Base-by-base conservation (phyloP, 2,888 invertebrate genomes). In the Muscina levida region DNA sequence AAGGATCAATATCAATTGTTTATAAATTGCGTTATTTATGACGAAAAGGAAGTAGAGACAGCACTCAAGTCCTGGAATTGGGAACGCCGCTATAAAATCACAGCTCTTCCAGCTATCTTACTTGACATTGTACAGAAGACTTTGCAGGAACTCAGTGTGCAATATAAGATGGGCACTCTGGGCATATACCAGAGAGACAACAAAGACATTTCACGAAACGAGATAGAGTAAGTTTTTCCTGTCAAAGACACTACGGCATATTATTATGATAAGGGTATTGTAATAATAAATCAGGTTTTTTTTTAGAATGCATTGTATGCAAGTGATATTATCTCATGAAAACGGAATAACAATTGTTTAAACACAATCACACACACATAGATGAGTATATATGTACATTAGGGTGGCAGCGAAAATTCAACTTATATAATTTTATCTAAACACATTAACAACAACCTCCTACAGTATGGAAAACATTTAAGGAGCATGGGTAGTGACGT, bases 1-100 rank as follows among this genome's bases (percentile, higher is more conserved):
- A 26, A 88, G 88, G 87, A 88, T 72, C 83, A 85, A 44, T 86
- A 86, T 82, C 86, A 87, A 56, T 59, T 87, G 17, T 85, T 87
- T 75, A 53, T 88, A 1, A 86, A 86, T 65, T 82, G 83, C 3
- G 70, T 86, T 19, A 42, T 51, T 4, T 66, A 74, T 1, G 46
- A 72, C 4, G 65, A 53, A 8, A 83, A 83, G 24, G 83, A 83
- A 17, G 82, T 84, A 19, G 72, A 83, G n/a, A 57, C 85, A 13
- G 82, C 70, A 70, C 77, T 75, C 48, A 85, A 85, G 13, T 77
- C 87, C 15, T 81, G 86, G 48, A 85, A 88, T 68, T 88, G 87
- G 87, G 84, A 82, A n/a, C 74, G 80, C 3, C 84, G 86, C n/a
- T 86, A 83, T 66, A 87, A 87, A 84, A 82, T 88, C 11, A 86